Evolutionary conservation across 2,797 vertebrate genomes (phyloP).

Genomic region (Acanthornis magna): DNA sequence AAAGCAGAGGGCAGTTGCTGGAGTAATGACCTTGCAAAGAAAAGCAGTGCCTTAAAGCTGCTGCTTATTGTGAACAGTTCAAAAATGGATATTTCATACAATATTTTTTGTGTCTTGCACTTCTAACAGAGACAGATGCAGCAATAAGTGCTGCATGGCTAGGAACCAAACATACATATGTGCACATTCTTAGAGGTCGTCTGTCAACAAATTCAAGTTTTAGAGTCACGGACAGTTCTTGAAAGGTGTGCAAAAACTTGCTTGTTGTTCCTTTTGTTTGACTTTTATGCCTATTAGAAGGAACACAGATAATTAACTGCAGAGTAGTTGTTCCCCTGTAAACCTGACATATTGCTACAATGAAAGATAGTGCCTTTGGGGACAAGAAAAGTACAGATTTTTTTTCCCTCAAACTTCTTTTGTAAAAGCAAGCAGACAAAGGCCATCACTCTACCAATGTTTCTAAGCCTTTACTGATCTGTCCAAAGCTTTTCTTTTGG

Average conservation of each 20-base stretch:
- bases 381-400: neutral
- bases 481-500: neutral
- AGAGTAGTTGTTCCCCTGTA: neutral
- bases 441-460: accelerated
- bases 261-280: neutral
- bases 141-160: neutral
- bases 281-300: conserved; percentile 7
- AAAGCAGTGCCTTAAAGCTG: neutral
- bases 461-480: neutral
- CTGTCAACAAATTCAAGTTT: neutral
- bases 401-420: neutral
- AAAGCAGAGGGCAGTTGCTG: neutral
- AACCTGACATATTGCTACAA: neutral
- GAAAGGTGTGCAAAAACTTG: neutral
- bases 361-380: neutral
- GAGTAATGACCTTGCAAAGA: neutral
- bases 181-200: neutral
- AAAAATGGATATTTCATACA: neutral
- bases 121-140: neutral
- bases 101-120: neutral
- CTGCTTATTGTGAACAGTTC: neutral
- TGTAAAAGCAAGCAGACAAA: neutral
- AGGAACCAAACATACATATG: neutral
- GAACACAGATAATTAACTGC: conserved; percentile 17
- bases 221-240: neutral